Percentiles rank a stretch among this genome's conserved stretches.
Conservation (phyloP, 2,113 vertebrate genomes). For the Eptesicus fuscus region DNA sequence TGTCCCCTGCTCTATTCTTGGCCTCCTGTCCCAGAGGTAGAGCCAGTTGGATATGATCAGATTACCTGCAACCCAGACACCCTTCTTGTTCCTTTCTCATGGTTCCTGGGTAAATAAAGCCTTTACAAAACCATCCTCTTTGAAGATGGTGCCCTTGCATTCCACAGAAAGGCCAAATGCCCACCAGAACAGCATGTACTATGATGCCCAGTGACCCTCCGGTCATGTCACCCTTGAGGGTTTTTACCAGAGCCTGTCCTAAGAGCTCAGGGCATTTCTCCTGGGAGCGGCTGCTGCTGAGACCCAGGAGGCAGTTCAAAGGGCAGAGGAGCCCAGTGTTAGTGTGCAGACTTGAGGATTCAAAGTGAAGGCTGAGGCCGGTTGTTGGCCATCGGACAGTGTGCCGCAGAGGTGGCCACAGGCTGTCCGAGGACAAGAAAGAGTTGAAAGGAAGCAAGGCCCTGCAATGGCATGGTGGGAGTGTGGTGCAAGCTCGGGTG, state of each 20-base stretch:
- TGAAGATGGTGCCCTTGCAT: background rate
- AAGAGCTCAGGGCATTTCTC: background rate
- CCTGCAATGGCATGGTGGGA: background rate
- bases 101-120: background rate
- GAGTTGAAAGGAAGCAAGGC: background rate
- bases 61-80: background rate
- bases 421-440: background rate
- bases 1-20: background rate
- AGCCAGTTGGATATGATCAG: background rate
- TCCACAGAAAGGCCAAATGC: background rate
- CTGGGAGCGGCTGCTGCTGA: background rate
- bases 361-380: background rate
- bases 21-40: background rate
- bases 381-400: accelerated
- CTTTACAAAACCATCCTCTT: background rate
- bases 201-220: accelerated
- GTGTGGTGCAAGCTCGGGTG: background rate
- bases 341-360: accelerated
- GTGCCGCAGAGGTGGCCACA: background rate
- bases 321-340: background rate
- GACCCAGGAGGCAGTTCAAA: background rate
- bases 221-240: background rate
- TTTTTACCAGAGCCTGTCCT: background rate
- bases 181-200: background rate
- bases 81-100: background rate